Conservation (phyloP, 1,140 invertebrate species). For the Hormaphis cornu region DNA sequence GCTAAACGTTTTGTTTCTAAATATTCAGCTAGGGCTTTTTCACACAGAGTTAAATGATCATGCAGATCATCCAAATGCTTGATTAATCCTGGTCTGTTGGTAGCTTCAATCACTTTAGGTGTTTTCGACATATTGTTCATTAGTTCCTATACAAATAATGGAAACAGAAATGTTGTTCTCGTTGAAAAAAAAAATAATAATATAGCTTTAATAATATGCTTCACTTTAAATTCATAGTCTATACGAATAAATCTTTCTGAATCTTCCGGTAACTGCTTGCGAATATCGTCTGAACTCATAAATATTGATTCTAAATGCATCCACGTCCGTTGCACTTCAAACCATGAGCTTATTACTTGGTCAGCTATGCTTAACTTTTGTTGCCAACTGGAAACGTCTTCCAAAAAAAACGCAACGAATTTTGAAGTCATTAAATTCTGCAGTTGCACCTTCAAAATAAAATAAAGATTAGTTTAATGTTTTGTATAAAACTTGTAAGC, state of each 20-base stretch:
- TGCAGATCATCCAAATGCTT: conserved; percentile 71
- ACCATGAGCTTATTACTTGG: conserved; percentile 85
- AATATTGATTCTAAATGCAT: conserved; percentile 94
- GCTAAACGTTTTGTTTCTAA: conserved; percentile 92
- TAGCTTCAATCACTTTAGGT: conserved; percentile 80
- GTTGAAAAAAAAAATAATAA: not conserved
- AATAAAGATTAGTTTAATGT: too few species aligned
- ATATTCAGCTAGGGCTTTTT: conserved; percentile 93
- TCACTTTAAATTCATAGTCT: conserved; percentile 78
- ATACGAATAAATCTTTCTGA: conserved; percentile 85
- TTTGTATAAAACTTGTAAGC: not conserved
- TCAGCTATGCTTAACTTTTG: conserved; percentile 85
- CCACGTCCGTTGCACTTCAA: conserved; percentile 96
- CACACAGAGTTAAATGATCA: conserved; percentile 79
- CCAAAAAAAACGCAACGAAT: conserved; percentile 89
- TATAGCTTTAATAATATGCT: not conserved
- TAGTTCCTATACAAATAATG: conserved; percentile 43
- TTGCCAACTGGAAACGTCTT: conserved; percentile 90
- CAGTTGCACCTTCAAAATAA: conserved; percentile 60
- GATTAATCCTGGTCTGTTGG: conserved; percentile 72
- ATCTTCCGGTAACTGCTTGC: conserved; percentile 86
- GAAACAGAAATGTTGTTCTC: not conserved
- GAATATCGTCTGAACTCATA: conserved; percentile 94
- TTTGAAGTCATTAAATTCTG: conserved; percentile 94
- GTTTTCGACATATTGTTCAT: conserved; percentile 62